Evolutionary conservation across 1,140 invertebrate species (phyloP).

Genomic region (Tetragnatha versicolor): DNA sequence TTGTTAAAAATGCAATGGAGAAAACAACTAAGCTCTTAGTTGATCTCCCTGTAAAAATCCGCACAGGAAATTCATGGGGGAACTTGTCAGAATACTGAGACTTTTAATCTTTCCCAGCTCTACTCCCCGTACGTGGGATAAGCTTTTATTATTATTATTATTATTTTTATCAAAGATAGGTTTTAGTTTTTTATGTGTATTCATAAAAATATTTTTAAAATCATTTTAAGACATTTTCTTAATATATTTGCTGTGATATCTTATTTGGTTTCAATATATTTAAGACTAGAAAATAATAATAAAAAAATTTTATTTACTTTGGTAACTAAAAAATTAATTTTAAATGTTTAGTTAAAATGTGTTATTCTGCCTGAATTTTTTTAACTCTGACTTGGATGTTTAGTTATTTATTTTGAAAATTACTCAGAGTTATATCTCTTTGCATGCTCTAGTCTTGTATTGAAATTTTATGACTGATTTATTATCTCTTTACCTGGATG

Average conservation of each 20-base stretch:
- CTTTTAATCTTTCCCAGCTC: neutral
- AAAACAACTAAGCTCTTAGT: slow-evolving; percentile 75
- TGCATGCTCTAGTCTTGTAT: too few species aligned
- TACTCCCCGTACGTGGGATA: neutral
- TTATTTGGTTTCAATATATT: neutral
- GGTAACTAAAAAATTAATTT: neutral
- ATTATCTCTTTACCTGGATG: too few species aligned
- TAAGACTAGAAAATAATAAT: neutral
- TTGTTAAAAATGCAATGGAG: slow-evolving; percentile 84
- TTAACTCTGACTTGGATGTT: neutral
- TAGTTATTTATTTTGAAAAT: neutral
- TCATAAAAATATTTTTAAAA: neutral
- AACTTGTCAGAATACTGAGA: slow-evolving; percentile 32
- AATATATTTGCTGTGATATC: neutral
- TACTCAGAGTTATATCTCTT: neutral
- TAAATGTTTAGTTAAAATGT: neutral
- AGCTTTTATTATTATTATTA: neutral
- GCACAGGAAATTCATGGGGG: slow-evolving; percentile 81
- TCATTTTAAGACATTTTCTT: neutral
- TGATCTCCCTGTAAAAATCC: slow-evolving; percentile 85
- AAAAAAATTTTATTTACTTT: neutral
- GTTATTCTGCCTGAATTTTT: neutral
- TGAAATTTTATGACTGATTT: too few species aligned
- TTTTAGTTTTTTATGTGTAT: neutral
- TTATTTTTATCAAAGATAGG: neutral